Evolutionary conservation across 2,113 vertebrate species (phyloP).

Genomic region (Lycocorax pyrrhopterus): DNA sequence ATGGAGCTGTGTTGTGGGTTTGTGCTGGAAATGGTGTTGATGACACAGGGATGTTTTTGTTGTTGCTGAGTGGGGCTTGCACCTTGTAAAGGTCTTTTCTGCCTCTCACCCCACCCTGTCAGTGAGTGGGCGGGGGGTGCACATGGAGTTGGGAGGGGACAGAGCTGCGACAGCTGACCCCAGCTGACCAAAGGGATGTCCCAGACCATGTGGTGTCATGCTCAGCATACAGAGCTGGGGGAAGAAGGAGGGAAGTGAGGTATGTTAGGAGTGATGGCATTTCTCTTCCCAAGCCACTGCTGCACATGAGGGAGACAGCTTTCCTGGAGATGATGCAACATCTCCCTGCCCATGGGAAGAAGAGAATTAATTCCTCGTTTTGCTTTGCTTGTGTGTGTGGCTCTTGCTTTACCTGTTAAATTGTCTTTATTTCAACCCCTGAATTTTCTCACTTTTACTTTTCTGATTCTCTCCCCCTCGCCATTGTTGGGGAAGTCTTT

Average conservation of each 20-base stretch:
- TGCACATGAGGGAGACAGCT: neutral
- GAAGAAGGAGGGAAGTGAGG: neutral
- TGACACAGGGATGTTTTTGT: neutral
- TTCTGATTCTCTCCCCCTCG: neutral
- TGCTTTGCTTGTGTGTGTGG: neutral
- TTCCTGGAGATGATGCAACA: neutral
- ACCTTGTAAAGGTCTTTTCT: neutral
- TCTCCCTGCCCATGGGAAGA: neutral
- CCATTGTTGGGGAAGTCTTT: neutral
- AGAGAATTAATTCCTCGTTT: neutral
- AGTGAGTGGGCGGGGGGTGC: neutral
- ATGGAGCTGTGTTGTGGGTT: neutral
- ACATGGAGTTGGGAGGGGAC: neutral
- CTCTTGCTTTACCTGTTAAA: neutral
- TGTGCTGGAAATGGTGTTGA: neutral
- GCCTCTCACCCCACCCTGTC: neutral
- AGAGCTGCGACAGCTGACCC: neutral
- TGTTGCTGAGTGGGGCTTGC: neutral
- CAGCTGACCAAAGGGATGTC: neutral
- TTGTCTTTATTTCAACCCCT: neutral
- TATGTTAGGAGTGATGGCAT: neutral
- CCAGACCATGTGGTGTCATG: neutral
- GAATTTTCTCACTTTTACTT: neutral
- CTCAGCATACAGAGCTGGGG: neutral
- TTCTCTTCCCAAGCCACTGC: neutral